Evolutionary conservation across 2,113 vertebrate genomes (phyloP), one percentile per base, ranked within the genome.

Genomic region (Hyla sarda): DNA sequence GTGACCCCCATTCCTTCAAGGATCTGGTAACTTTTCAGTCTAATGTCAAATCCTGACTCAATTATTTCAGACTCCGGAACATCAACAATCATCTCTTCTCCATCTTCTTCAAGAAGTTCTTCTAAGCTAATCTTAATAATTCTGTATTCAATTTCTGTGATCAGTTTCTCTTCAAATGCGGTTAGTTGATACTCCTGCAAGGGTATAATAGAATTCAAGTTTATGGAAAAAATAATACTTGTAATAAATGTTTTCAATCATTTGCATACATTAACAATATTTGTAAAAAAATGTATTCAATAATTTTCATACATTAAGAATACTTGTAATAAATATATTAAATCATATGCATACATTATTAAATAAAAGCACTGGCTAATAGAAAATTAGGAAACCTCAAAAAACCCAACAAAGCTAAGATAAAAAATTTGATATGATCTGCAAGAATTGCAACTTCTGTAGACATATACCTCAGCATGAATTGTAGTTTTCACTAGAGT

Each of bases 121-220:
- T 92, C 93, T 89, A 99, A 95, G 0, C 95, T 96, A 19, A 97
- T 98, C 89, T 95, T 98, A 92, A 98, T 95, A 92, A 99, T 97
- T 87, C 97, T 95, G 60, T 97, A 94, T 92, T 99, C 97, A 82
- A 99, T 97, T 94, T 99, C 97, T 88, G 96, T 97, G 88, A 99
- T 99, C 89, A 99, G 96, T 88, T 96, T 95, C 91, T 98, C 96
- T 89, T 99, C 98, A 82, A 99, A 98, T 71, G 97, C 96, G 88
- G 98, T 98, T 89, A 98, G 95, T 25, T 96, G 95, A 88, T 97
- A 97, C 92, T 99, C 98, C 98, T 99, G 65, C 17, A 73, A 21
- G 48, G 52, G n/a, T 69, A 1, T 13, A 21, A 69, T n/a, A 1
- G 6, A 21, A 54, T 71, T 50, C 19, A 25, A 50, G 28, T 14